Percentiles rank a stretch among this genome's conserved stretches.
These are phyloP conservation scores for Caenorhabditis drosophilae DNA, from an alignment of 2,888 invertebrate species.

Conservation along the genomic window DNA sequence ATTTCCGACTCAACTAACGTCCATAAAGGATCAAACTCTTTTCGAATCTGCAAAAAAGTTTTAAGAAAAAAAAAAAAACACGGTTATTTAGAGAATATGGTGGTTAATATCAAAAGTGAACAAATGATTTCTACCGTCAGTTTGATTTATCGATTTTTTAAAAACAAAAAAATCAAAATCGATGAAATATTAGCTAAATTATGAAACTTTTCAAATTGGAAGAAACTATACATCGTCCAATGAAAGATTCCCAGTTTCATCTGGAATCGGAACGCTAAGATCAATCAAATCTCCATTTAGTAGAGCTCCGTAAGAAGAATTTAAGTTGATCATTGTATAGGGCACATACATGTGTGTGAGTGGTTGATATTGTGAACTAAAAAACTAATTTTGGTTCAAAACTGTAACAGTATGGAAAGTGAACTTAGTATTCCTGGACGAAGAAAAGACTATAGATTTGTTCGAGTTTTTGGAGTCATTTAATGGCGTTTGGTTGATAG, in stretches of 20 bases:
- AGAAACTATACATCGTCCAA: slow-evolving; percentile 14
- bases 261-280: slow-evolving; percentile 23
- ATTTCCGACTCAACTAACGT: neutral
- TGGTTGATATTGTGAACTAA: slow-evolving; percentile 34
- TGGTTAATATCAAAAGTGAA: slow-evolving; percentile 7
- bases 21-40: slow-evolving; percentile 54
- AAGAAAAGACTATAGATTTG: too few species aligned
- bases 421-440: too few species aligned
- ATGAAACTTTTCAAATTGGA: neutral
- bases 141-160: slow-evolving; percentile 2
- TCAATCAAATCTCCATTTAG: slow-evolving; percentile 59
- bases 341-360: slow-evolving; percentile 46
- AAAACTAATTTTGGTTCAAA: too few species aligned
- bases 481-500: neutral
- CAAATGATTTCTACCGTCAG: slow-evolving; percentile 20
- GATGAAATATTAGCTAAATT: neutral
- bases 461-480: too few species aligned
- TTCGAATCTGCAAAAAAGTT: slow-evolving; percentile 43
- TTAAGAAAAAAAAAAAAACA: slow-evolving; percentile 8
- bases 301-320: slow-evolving; percentile 28
- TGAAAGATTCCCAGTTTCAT: slow-evolving; percentile 6
- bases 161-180: neutral
- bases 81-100: too few species aligned
- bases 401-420: too few species aligned
- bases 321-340: slow-evolving; percentile 34